Evolutionary conservation across 2,888 invertebrate genomes (phyloP).

Genomic region (Cheilosia soror): DNA sequence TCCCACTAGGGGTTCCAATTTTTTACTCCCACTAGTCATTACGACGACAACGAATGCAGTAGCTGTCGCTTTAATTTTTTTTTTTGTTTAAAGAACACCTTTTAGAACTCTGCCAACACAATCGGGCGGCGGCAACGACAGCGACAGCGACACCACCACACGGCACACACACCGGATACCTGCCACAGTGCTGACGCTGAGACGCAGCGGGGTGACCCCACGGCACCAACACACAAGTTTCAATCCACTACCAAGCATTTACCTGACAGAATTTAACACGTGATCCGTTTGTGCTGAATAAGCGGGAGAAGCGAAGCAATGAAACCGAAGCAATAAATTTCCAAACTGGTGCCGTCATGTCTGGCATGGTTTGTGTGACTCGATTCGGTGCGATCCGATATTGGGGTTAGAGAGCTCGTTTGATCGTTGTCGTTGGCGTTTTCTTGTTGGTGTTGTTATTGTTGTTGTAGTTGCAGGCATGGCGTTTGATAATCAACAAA

Average conservation of each 20-base stretch:
- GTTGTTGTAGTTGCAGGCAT: constrained; percentile 46
- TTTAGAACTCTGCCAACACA: constrained; percentile 53
- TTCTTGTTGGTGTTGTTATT: constrained; percentile 31
- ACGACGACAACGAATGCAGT: constrained; percentile 17
- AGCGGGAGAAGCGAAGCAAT: constrained; percentile 74
- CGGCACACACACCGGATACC: constrained; percentile 61
- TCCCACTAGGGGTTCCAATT: constrained; percentile 59
- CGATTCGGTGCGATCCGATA: constrained; percentile 71
- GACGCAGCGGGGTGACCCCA: constrained; percentile 64
- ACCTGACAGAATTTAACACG: constrained; percentile 75
- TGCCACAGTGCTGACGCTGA: constrained; percentile 34
- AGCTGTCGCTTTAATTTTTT: not conserved
- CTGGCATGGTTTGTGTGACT: constrained; percentile 76
- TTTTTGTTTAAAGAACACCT: constrained; percentile 56
- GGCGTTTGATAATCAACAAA: constrained; percentile 75
- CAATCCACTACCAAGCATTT: constrained; percentile 47
- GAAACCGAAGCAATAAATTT: constrained; percentile 76
- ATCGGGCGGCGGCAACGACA: constrained; percentile 23
- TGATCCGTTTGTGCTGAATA: constrained; percentile 75
- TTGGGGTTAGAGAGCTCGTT: constrained; percentile 64
- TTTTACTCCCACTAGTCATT: constrained; percentile 57
- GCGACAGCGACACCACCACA: constrained; percentile 13
- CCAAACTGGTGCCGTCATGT: constrained; percentile 77
- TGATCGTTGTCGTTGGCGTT: constrained; percentile 72
- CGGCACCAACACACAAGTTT: constrained; percentile 40